Evolutionary conservation across 1,140 invertebrate species (phyloP).

Genomic region (Drosophila mayri): DNA sequence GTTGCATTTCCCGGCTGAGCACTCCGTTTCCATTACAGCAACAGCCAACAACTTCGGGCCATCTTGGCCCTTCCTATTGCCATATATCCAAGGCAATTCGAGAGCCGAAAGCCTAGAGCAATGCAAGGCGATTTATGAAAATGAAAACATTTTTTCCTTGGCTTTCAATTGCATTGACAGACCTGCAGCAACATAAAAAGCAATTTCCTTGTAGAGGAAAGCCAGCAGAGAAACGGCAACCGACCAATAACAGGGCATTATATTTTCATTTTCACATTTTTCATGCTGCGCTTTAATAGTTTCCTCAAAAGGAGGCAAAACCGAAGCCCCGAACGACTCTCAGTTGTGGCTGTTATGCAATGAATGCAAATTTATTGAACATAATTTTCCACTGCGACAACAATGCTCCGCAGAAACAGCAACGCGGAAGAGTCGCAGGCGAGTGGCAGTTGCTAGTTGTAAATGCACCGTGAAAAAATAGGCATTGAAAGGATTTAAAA

Average conservation of each 20-base stretch:
- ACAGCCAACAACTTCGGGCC: slow-evolving; percentile 12
- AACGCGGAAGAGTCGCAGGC: slow-evolving; percentile 36
- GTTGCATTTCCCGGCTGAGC: slow-evolving; percentile 20
- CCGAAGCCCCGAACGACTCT: slow-evolving; percentile 44
- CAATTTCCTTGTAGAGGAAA: slow-evolving; percentile 53
- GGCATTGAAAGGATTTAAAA: not conserved
- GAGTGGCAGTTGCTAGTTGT: slow-evolving; percentile 30
- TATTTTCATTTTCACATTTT: slow-evolving; percentile 79
- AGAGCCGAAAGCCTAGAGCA: slow-evolving; percentile 1
- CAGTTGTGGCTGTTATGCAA: slow-evolving; percentile 61
- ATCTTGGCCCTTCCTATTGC: slow-evolving; percentile 8
- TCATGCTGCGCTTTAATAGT: slow-evolving; percentile 68
- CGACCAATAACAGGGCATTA: slow-evolving; percentile 59
- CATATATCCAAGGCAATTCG: slow-evolving; percentile 14
- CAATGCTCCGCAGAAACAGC: slow-evolving; percentile 26
- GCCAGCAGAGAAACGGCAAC: slow-evolving; percentile 14
- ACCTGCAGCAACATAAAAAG: slow-evolving; percentile 52
- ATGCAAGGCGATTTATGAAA: slow-evolving; percentile 60
- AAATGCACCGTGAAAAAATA: not conserved
- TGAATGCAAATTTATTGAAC: slow-evolving; percentile 65
- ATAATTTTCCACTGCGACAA: slow-evolving; percentile 55
- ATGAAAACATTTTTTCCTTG: slow-evolving; percentile 65
- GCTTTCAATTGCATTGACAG: slow-evolving; percentile 66
- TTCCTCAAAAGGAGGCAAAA: slow-evolving; percentile 59
- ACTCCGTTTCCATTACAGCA: slow-evolving; percentile 2